phyloP scores from a whole-genome alignment of 2,113 vertebrate genomes.

The Sinocyclocheilus maitianheensis region DNA sequence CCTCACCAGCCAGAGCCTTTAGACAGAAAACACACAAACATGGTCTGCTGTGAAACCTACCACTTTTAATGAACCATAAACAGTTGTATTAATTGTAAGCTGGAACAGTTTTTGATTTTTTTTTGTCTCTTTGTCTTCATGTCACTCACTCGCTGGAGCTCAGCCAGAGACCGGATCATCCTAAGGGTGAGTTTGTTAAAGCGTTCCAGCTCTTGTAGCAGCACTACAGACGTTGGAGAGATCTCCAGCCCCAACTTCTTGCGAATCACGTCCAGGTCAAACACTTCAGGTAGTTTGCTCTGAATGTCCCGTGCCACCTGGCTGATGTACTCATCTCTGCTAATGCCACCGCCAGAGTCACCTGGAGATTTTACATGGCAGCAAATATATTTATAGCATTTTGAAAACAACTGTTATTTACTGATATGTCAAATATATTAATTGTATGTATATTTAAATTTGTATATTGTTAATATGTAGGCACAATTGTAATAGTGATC shows the following conservation, averaged over 20 bases:
- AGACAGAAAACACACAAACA: not conserved
- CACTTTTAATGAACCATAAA: not conserved
- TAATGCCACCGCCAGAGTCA: slow-evolving; percentile 80
- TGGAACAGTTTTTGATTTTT: not conserved
- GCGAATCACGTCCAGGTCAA: slow-evolving; percentile 83
- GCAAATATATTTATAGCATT: not conserved
- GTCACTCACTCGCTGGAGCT: slow-evolving; percentile 79
- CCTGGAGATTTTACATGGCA: slow-evolving; percentile 69
- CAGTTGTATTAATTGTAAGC: not conserved
- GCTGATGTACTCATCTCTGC: slow-evolving; percentile 87
- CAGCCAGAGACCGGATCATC: slow-evolving; percentile 83
- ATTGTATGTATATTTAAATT: not conserved
- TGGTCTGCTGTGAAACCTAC: not conserved
- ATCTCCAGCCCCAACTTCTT: slow-evolving; percentile 76
- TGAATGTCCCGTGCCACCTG: slow-evolving; percentile 89
- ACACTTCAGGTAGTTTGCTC: slow-evolving; percentile 83
- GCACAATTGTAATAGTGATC: not conserved
- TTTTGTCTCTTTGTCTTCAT: not conserved
- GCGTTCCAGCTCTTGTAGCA: slow-evolving; percentile 92
- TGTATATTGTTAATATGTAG: not conserved
- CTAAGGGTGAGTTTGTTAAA: slow-evolving; percentile 85
- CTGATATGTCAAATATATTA: not conserved
- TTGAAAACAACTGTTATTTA: not conserved
- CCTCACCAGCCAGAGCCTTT: slow-evolving; percentile 92
- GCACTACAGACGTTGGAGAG: slow-evolving; percentile 85